Conservation (phyloP, 1,140 invertebrate species). For the Cotesia vestalis region DNA sequence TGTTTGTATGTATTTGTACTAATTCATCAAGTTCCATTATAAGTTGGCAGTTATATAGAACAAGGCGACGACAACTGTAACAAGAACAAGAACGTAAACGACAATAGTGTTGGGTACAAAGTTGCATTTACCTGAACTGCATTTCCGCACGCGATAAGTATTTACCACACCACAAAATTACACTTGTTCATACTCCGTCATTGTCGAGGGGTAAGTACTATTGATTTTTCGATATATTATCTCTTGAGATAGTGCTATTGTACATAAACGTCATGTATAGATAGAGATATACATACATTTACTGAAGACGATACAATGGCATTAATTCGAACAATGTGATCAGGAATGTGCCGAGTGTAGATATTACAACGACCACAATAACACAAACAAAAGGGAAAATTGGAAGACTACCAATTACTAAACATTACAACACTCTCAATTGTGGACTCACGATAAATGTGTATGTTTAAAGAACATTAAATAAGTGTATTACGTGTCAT, state of each 20-base stretch:
- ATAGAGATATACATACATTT: too few species aligned
- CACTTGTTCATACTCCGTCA: conserved; percentile 4
- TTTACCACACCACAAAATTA: not conserved
- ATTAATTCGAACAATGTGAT: too few species aligned
- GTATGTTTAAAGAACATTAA: not conserved
- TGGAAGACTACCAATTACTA: not conserved
- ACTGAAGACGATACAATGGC: too few species aligned
- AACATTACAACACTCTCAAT: not conserved
- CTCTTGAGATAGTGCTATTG: too few species aligned
- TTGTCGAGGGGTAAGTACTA: conserved; percentile 9
- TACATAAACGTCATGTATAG: too few species aligned
- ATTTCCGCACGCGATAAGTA: conserved; percentile 8
- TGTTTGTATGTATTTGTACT: not conserved
- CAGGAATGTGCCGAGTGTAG: too few species aligned
- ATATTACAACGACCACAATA: not conserved
- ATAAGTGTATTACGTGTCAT: conserved; percentile 1
- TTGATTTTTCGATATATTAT: not conserved
- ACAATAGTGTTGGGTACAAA: too few species aligned
- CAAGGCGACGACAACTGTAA: conserved; percentile 1
- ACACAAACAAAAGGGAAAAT: not conserved
- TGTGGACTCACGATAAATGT: too few species aligned
- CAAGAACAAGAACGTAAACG: too few species aligned
- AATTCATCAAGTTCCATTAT: not conserved
- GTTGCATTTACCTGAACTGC: not conserved
- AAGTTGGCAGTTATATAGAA: not conserved